Conservation (phyloP, 2,888 invertebrate species). For the Malthinus seriepunctatus region DNA sequence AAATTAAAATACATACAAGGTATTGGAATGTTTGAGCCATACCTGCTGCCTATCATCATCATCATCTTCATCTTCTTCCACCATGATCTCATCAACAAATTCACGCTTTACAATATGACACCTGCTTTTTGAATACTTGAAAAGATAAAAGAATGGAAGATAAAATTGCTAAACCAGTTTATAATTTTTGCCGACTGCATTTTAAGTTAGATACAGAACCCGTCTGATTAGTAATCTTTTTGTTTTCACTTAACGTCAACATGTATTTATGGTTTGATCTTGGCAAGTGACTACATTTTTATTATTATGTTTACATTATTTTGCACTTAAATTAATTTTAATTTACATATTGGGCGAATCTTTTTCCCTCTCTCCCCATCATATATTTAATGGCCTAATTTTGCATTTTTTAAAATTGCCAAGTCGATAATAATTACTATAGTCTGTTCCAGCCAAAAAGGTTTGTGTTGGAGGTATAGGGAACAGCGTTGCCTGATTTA, state of each 20-base stretch:
- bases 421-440: too few relatives aligned
- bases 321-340: neutral
- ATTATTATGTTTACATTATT: constrained; percentile 2
- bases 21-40: neutral
- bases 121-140: constrained; percentile 25
- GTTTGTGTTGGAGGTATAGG: too few relatives aligned
- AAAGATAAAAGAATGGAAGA: constrained; percentile 24
- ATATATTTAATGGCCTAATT: too few relatives aligned
- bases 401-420: too few relatives aligned
- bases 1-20: neutral
- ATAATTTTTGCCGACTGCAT: constrained; percentile 21
- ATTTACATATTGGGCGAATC: neutral
- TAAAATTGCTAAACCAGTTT: constrained; percentile 31
- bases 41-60: too few relatives aligned
- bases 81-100: constrained; percentile 19
- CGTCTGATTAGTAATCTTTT: constrained; percentile 7
- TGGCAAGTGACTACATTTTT: neutral
- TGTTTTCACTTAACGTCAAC: constrained; percentile 9
- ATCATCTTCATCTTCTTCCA: constrained; percentile 18
- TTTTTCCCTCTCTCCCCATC: too few relatives aligned
- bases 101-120: constrained; percentile 29
- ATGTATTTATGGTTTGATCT: constrained; percentile 10
- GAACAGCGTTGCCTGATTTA: too few relatives aligned
- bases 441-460: too few relatives aligned
- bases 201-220: constrained; percentile 16